phyloP scores from a whole-genome alignment of 2,797 vertebrate genomes.

The Enteromius mattozi region DNA sequence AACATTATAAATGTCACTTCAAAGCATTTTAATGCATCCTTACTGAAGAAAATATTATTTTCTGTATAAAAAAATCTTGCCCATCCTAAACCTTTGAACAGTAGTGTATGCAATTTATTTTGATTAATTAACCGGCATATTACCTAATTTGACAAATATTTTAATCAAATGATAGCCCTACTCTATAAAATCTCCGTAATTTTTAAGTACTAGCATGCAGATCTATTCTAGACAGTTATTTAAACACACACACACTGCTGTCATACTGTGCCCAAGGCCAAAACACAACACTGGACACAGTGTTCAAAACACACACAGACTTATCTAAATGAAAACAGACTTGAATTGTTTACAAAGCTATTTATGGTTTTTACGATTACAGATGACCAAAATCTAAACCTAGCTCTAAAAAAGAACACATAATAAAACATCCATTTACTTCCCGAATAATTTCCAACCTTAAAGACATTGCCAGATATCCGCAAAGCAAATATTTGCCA shows the following conservation, averaged over 20 bases:
- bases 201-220: background rate
- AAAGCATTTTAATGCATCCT: background rate
- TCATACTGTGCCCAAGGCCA: constrained; percentile 11
- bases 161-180: background rate
- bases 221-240: background rate
- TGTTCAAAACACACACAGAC: constrained; percentile 14
- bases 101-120: background rate
- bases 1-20: background rate
- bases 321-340: background rate
- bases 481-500: background rate
- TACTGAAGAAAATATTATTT: background rate
- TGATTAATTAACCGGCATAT: background rate
- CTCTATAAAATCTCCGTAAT: background rate
- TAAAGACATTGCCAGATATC: background rate
- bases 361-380: background rate
- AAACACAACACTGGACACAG: constrained; percentile 13
- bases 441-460: background rate
- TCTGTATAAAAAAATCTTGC: background rate
- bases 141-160: background rate
- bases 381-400: background rate
- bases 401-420: background rate
- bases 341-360: background rate
- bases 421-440: background rate
- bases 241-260: background rate
- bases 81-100: background rate